A percentile compares a stretch with the other conserved stretches of the same genome.
Conservation (phyloP, 1,140 invertebrate genomes). For the Papilio glaucus region DNA sequence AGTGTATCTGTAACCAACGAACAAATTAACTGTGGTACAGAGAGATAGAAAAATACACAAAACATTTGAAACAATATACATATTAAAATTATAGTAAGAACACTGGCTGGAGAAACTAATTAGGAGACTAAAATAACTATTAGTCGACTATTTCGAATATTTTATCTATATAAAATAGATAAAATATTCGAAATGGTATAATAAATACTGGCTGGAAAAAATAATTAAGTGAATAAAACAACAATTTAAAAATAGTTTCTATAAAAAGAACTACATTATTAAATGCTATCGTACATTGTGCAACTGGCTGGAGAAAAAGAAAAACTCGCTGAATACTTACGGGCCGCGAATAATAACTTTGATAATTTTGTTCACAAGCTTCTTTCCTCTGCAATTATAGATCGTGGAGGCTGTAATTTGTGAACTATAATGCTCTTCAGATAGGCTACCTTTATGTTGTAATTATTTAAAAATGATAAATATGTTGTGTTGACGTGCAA, state of each 20-base stretch:
- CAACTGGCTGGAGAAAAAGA: slow-evolving; percentile 4
- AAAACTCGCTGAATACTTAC: background rate
- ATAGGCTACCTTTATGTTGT: slow-evolving; percentile 45
- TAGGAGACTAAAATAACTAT: too few species aligned
- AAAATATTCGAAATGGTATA: background rate
- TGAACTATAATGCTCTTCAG: slow-evolving; percentile 48
- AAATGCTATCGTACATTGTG: slow-evolving; percentile 16
- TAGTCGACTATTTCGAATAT: too few species aligned
- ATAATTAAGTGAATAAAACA: background rate
- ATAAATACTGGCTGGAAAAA: background rate
- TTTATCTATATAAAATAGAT: background rate
- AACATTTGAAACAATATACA: too few species aligned
- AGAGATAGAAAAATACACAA: too few species aligned
- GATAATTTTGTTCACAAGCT: slow-evolving; percentile 54
- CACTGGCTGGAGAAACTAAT: too few species aligned
- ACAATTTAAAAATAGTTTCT: slow-evolving; percentile 12
- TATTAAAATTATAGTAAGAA: too few species aligned
- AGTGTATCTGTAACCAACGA: too few species aligned
- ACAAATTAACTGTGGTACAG: too few species aligned
- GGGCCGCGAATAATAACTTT: slow-evolving; percentile 40
- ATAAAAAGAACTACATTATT: slow-evolving; percentile 29
- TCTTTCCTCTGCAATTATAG: slow-evolving; percentile 52
- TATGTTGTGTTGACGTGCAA: slow-evolving; percentile 46
- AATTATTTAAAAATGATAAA: slow-evolving; percentile 64
- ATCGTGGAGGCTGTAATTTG: slow-evolving; percentile 49